These are phyloP conservation scores for Amphiprion ocellaris DNA, from an alignment of 2,113 vertebrate genomes.

Conservation along the genomic window DNA sequence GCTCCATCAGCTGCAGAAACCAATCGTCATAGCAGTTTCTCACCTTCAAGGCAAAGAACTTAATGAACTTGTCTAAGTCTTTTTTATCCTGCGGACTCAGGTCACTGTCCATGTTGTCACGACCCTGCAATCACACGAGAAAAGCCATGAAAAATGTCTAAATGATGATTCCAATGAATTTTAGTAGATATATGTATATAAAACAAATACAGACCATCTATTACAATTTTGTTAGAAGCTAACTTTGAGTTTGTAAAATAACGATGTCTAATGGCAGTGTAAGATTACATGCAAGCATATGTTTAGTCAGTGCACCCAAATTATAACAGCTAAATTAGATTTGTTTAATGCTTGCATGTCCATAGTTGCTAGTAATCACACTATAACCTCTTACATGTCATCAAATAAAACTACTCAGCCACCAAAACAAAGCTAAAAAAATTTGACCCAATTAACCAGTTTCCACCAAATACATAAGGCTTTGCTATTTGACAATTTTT, in stretches of 20 bases:
- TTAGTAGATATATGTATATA: too few species aligned
- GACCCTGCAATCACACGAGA: conserved; percentile 77
- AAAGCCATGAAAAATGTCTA: background rate
- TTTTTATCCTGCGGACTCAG: conserved; percentile 98
- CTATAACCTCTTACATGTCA: too few species aligned
- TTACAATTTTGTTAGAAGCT: too few species aligned
- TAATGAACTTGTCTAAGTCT: conserved; percentile 99
- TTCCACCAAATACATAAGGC: background rate
- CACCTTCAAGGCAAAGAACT: conserved; percentile 99
- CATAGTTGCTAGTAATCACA: too few species aligned
- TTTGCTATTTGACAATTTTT: background rate
- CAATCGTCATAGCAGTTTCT: background rate
- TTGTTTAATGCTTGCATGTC: too few species aligned
- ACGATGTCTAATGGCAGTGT: too few species aligned
- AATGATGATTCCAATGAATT: background rate
- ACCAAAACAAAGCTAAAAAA: background rate
- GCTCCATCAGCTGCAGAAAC: background rate
- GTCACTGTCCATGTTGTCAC: conserved; percentile 95
- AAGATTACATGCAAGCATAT: too few species aligned
- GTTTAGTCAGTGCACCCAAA: too few species aligned
- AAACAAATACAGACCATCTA: too few species aligned
- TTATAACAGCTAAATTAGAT: too few species aligned
- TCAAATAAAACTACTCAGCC: background rate
- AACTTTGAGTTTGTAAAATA: too few species aligned
- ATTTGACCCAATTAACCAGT: background rate